Base-by-base conservation (phyloP, 2,113 vertebrate genomes). In the Promerops cafer region DNA sequence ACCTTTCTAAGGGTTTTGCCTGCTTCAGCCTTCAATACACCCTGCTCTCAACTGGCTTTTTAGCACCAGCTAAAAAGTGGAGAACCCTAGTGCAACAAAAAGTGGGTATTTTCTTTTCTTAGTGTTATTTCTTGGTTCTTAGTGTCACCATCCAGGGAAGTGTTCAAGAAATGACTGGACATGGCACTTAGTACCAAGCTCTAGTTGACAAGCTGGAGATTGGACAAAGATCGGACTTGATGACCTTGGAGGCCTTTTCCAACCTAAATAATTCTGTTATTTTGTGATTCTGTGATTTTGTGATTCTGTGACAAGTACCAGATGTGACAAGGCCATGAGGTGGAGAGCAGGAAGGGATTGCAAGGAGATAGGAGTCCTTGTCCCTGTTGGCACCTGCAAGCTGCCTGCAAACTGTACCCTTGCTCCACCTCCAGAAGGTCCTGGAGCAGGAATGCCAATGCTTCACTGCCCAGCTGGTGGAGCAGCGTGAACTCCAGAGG, bases 391-490 rank as follows among this genome's bases (percentile, higher is more conserved):
- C 13, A 52, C 28, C 44, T 59, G 79, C 0, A 2, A 52, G 40
- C 49, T 79, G 33, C 45, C 61, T 68, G 61, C 30, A 42, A 47
- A 44, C 7, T 1, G 1, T 27, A 31, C 13, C 39, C 35, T 45
- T 13, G 18, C 39, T 3, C 4, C 9, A 30, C 16, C 42, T 70
- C 70, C 50, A 89, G 37, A 44, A 57, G 20, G 47, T 66, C 57
- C 39, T 57, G 20, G 53, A 30, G 35, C 7, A 24, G 60, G 20
- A 69, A 9, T 33, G 20, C 37, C 31, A 76, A 1, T 9, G 7
- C 27, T 54, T 85, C 1, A 2, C 49, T 89, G 53, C 6, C 12
- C 0, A 6, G 16, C n/a, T 1, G 3, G 4, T 2, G 26, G 49
- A 28, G 35, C 10, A 8, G 26, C 0, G 0, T 72, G 33, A 70